Base-by-base conservation (phyloP, 2,888 invertebrate genomes). In the Bhutanitis thaidina region DNA sequence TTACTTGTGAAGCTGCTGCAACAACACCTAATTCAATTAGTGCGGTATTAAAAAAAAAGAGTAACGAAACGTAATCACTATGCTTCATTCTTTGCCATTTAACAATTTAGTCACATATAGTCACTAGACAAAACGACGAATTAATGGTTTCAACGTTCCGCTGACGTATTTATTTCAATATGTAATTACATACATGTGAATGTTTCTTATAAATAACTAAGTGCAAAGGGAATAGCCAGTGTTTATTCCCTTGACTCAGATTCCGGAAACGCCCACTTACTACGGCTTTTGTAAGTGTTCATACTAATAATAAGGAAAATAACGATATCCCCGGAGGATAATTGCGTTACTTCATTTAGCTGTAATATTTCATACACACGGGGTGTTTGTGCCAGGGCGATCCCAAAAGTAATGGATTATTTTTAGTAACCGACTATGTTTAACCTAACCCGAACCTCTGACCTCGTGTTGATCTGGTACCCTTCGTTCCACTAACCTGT, bases 401-500 rank as follows among this genome's bases (percentile, higher is more conserved):
- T 72, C 60, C 69, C 71, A 69, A 69, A 67, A 61, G 62, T 68
- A 71, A 68, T 69, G 77, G 77, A 77, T 82, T 77, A 78, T 76
- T 81, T 75, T 75, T 69, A 71, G 66, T 66, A 71, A 67, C 65
- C 67, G 76, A 71, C 78, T 77, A 74, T 67, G 59, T 66, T 58
- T 69, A 74, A 74, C 76, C 78, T 77, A 80, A 80, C 82, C 83
- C 74, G 67, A 67, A 52, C 74, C 79, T 74, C 65, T 82, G 84
- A 82, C 85, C 86, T 74, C 76, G 60, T 76, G 70, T 76, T 79
- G 74, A 76, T 78, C 74, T 74, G 70, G n/a, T 67, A 72, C 80
- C 81, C 75, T 78, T 80, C 76, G 73, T 75, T 76, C 74, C 66
- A 68, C 71, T 75, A 83, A 83, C 84, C 80, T 79, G 84, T 82